These are phyloP conservation scores for Megatriorchis doriae DNA, from an alignment of 2,113 vertebrate genomes.

Conservation along the genomic window DNA sequence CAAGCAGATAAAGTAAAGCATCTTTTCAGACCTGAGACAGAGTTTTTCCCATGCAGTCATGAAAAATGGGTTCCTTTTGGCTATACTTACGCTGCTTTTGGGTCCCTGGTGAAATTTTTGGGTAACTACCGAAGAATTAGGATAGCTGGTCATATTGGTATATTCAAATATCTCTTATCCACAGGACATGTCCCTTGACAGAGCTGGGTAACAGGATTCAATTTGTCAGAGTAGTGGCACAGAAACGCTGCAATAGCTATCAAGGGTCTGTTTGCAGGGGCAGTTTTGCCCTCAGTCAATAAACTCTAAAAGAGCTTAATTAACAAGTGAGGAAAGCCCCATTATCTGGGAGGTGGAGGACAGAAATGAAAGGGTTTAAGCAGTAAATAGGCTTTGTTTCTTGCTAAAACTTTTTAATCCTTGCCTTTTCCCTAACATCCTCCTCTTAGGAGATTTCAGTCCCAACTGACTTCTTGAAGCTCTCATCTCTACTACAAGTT, in stretches of 20 bases:
- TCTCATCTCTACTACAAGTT: not conserved
- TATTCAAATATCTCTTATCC: not conserved
- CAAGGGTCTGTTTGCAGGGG: not conserved
- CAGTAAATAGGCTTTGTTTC: not conserved
- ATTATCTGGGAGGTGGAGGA: not conserved
- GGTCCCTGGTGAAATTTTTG: not conserved
- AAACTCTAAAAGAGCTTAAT: not conserved
- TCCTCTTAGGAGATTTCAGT: not conserved
- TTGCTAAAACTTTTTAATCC: not conserved
- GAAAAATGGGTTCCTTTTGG: not conserved
- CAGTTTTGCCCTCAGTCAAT: not conserved
- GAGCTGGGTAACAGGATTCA: not conserved
- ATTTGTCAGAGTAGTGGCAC: not conserved
- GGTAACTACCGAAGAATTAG: not conserved
- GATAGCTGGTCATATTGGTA: not conserved
- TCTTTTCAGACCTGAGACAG: not conserved
- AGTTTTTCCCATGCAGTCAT: not conserved
- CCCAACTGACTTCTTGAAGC: not conserved
- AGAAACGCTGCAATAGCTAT: not conserved
- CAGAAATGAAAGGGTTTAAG: not conserved
- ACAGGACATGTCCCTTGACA: not conserved
- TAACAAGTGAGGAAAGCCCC: not conserved
- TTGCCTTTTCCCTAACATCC: not conserved
- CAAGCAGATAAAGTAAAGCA: not conserved
- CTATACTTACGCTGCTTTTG: not conserved